phyloP scores from a whole-genome alignment of 2,888 invertebrate species.

The Actias luna region DNA sequence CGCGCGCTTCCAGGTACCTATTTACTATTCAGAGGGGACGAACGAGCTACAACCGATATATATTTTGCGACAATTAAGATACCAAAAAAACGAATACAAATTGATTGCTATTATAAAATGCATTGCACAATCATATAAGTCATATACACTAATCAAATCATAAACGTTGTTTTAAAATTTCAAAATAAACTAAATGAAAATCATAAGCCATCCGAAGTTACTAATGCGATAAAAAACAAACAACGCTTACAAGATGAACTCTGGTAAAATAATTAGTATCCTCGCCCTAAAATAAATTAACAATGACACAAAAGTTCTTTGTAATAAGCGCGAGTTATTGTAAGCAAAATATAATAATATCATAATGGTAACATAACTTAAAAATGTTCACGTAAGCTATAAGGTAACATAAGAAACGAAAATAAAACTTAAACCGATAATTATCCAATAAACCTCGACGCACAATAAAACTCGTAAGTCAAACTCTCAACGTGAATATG shows the following conservation, averaged over 20 bases:
- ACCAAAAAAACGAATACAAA: slow-evolving; percentile 64
- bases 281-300: slow-evolving; percentile 35
- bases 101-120: slow-evolving; percentile 45
- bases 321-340: slow-evolving; percentile 13
- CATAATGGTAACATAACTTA: slow-evolving; percentile 71
- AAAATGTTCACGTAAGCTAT: slow-evolving; percentile 57
- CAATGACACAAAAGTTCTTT: slow-evolving; percentile 41
- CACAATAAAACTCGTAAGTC: slow-evolving; percentile 33
- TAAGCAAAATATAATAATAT: slow-evolving; percentile 50
- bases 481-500: slow-evolving; percentile 60
- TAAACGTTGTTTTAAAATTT: slow-evolving; percentile 14
- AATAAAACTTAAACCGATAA: slow-evolving; percentile 54
- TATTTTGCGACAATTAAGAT: slow-evolving; percentile 79
- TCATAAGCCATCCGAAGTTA: slow-evolving; percentile 4
- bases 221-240: slow-evolving; percentile 23
- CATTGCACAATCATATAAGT: slow-evolving; percentile 53
- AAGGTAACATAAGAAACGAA: slow-evolving; percentile 57
- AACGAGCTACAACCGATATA: slow-evolving; percentile 72
- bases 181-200: slow-evolving; percentile 5
- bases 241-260: slow-evolving; percentile 22
- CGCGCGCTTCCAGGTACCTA: slow-evolving; percentile 58
- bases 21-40: slow-evolving; percentile 77
- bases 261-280: slow-evolving; percentile 12
- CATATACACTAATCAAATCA: slow-evolving; percentile 37
- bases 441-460: slow-evolving; percentile 53